Conservation (phyloP, 2,888 invertebrate genomes). For the Spisula subtruncata region DNA sequence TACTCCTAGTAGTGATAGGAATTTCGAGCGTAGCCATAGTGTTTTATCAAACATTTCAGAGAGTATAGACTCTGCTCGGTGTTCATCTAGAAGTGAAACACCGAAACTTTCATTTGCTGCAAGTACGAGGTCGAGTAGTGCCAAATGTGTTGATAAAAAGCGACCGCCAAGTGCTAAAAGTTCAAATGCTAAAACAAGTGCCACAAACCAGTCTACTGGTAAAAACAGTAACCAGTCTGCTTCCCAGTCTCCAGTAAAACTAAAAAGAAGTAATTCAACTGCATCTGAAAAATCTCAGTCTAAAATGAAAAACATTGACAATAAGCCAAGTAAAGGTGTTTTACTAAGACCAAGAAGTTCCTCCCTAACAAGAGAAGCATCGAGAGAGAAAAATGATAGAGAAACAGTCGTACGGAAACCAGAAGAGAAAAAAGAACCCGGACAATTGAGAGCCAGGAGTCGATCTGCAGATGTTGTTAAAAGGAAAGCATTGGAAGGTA, state of each 20-base stretch:
- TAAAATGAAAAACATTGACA: slow-evolving; percentile 54
- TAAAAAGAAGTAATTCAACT: slow-evolving; percentile 57
- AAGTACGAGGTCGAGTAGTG: slow-evolving; percentile 62
- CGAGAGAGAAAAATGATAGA: slow-evolving; percentile 16
- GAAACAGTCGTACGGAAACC: slow-evolving; percentile 28
- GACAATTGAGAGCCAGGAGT: slow-evolving; percentile 59
- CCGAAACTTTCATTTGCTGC: slow-evolving; percentile 59
- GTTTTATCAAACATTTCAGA: slow-evolving; percentile 58
- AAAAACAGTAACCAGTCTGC: slow-evolving; percentile 32
- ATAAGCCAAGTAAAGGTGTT: slow-evolving; percentile 65
- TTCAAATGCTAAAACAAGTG: slow-evolving; percentile 18
- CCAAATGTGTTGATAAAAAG: slow-evolving; percentile 58
- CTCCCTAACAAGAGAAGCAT: slow-evolving; percentile 60
- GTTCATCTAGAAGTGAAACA: slow-evolving; percentile 31
- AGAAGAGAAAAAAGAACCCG: slow-evolving; percentile 50
- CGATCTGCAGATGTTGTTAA: slow-evolving; percentile 70
- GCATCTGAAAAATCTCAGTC: slow-evolving; percentile 47
- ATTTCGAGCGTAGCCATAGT: slow-evolving; percentile 51
- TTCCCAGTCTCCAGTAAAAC: slow-evolving; percentile 31
- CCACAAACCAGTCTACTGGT: slow-evolving; percentile 31
- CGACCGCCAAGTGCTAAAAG: slow-evolving; percentile 70
- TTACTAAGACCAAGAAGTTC: slow-evolving; percentile 58
- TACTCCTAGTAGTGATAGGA: slow-evolving; percentile 14
- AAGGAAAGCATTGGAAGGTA: slow-evolving; percentile 74
- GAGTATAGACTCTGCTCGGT: slow-evolving; percentile 32